Percentiles rank a stretch among this genome's conserved stretches.
phyloP scores from a whole-genome alignment of 2,113 vertebrate genomes.

The Octodon degus region DNA sequence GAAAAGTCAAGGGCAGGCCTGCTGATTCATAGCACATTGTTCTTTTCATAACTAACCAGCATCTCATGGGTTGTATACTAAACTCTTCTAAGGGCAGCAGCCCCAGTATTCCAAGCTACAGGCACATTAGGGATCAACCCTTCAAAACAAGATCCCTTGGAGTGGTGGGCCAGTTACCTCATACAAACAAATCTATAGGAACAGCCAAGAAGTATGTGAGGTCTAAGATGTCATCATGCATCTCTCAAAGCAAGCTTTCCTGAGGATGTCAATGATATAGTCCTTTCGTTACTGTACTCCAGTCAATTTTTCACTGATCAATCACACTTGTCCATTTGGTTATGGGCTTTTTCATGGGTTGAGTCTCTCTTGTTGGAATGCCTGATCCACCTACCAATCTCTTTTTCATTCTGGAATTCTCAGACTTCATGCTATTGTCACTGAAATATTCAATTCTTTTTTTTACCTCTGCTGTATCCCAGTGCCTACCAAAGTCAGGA shows the following conservation, averaged over 20 bases:
- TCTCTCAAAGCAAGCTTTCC: background rate
- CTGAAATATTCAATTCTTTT: background rate
- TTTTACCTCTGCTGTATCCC: background rate
- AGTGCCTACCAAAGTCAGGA: background rate
- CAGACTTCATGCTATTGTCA: background rate
- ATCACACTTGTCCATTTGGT: too few relatives aligned
- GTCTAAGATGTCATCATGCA: background rate
- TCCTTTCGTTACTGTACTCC: background rate
- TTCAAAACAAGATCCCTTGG: background rate
- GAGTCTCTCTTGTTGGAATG: background rate
- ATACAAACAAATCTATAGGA: background rate
- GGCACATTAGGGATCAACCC: background rate
- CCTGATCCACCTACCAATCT: background rate
- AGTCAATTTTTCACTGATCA: background rate
- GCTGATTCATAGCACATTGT: background rate
- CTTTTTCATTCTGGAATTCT: too few relatives aligned
- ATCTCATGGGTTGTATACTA: background rate
- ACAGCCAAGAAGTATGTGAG: too few relatives aligned
- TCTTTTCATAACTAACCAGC: background rate
- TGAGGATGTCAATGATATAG: background rate
- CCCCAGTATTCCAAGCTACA: background rate
- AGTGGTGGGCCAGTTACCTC: background rate
- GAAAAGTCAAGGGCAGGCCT: background rate
- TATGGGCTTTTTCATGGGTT: background rate
- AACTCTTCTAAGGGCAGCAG: background rate